Percentiles rank a stretch among this genome's conserved stretches.
Conservation (phyloP, 2,797 vertebrate genomes). For the Furcifer pardalis region DNA sequence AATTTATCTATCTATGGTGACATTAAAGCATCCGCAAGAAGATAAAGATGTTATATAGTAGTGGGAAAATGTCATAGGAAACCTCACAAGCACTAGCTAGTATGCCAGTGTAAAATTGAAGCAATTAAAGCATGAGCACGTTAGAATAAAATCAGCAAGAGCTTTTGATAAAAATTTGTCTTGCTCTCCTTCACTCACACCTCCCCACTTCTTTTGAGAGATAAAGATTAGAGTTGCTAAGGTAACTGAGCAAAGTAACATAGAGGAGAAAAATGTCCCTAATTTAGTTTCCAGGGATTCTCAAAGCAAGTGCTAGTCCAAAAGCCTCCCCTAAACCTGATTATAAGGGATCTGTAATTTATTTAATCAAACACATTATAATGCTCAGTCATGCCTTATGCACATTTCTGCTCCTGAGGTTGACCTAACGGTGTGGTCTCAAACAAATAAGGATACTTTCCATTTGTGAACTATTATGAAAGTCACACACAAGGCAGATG, state of each 20-base stretch:
- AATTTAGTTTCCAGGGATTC: conserved; percentile 70
- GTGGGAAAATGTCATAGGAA: conserved; percentile 49
- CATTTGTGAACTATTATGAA: conserved; percentile 63
- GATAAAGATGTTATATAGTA: neutral
- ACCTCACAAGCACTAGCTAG: conserved; percentile 38
- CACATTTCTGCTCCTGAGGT: conserved; percentile 53
- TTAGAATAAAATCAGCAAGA: conserved; percentile 64
- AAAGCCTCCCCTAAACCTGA: conserved; percentile 75
- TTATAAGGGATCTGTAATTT: conserved; percentile 71
- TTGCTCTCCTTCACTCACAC: conserved; percentile 75
- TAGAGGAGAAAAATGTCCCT: conserved; percentile 74
- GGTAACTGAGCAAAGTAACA: conserved; percentile 83
- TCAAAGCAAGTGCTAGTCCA: conserved; percentile 52
- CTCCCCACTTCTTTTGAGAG: conserved; percentile 69
- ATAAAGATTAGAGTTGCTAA: conserved; percentile 89
- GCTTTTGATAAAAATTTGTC: conserved; percentile 79
- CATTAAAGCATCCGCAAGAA: conserved; percentile 25
- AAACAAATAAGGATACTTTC: conserved; percentile 59
- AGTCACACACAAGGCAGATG: conserved; percentile 69
- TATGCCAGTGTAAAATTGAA: conserved; percentile 54
- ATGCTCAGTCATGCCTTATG: conserved; percentile 49
- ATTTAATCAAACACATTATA: conserved; percentile 61
- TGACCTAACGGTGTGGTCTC: conserved; percentile 51
- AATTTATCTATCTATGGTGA: conserved; percentile 39
- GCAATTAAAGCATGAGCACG: conserved; percentile 57